Base-by-base conservation (phyloP, 2,888 invertebrate genomes). In the Latrodectus elegans region DNA sequence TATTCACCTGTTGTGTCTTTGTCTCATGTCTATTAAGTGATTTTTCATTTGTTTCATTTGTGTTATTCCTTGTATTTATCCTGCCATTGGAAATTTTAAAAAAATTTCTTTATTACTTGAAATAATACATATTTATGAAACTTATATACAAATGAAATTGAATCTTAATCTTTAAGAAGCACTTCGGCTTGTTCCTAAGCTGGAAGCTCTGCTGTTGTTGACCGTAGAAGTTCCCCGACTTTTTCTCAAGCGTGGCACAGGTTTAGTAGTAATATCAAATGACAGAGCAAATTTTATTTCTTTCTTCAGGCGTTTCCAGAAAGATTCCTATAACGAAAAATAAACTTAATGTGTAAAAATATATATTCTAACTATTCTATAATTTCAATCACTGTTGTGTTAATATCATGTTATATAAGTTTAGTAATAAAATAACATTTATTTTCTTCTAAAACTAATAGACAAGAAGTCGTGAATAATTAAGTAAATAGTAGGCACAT, bases 261-360 rank as follows among this genome's bases (percentile, higher is more conserved):
- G 85, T 72, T 90, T 90, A 11, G 89, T 90, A 17, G 89, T 89
- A 76, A 88, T 84, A 68, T 90, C 88, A 68, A 90, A 90, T 14
- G 89, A 86, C 49, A 90, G 67, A 17, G 90, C 89, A 71, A 90
- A 90, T 55, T 90, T 90, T 10, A 90, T 75, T 71, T 90, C 90
- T 38, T 87, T 89, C 73, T 87, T 77, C 85, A 90, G 84, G 12
- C 89, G 84, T 8, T 71, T 84, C 84, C 90, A 90, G 68, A 90
- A 89, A 4, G 89, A 88, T 71, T 90, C 89, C 89, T 90, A 67
- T 15, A 78, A 53, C 11, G 68, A 60, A 12, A 70, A 73, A 15
- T 49, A 10, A 49, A 49, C 1, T 72, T 14, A 71, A 17, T 38
- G 26, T 55, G 11, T 55, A 55, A 15, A 55, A 55, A 15, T 55